These are phyloP conservation scores for Irena cyanogastra DNA, from an alignment of 2,113 vertebrate genomes.

Conservation along the genomic window DNA sequence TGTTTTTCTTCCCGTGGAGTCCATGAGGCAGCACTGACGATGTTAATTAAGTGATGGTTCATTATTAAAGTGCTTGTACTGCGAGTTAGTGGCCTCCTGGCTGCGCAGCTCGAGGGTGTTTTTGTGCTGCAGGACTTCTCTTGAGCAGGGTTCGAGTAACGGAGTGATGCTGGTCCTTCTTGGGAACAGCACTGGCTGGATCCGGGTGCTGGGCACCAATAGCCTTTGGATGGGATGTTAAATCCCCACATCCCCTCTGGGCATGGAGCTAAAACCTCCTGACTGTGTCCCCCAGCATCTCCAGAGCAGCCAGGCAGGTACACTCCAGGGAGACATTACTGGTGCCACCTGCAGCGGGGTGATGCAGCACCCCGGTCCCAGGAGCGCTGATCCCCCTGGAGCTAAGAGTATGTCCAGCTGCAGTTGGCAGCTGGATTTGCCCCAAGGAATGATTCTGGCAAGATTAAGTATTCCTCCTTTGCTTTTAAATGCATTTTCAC, in stretches of 20 bases:
- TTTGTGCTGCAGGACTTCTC: not conserved
- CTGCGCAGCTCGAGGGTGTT: not conserved
- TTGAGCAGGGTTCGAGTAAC: accelerated
- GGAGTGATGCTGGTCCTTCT: not conserved
- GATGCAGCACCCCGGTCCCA: not conserved
- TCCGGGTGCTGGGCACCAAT: accelerated
- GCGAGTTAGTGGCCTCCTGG: not conserved
- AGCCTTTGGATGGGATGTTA: not conserved
- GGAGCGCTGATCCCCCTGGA: not conserved
- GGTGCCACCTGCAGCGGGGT: accelerated
- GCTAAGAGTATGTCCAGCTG: not conserved
- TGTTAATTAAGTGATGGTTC: constrained; percentile 47
- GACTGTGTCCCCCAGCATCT: not conserved
- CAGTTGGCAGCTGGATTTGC: not conserved
- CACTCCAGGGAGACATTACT: accelerated
- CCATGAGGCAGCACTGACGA: not conserved
- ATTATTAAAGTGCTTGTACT: constrained; percentile 17
- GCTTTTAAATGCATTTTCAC: not conserved
- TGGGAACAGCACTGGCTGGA: accelerated
- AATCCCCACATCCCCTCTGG: not conserved
- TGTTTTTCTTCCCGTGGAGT: not conserved
- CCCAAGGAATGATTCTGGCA: not conserved
- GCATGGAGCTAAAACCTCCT: not conserved
- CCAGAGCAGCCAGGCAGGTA: not conserved
- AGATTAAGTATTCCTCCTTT: not conserved